Evolutionary conservation across 2,888 invertebrate genomes (phyloP).

Genomic region (Coleophora deauratella): DNA sequence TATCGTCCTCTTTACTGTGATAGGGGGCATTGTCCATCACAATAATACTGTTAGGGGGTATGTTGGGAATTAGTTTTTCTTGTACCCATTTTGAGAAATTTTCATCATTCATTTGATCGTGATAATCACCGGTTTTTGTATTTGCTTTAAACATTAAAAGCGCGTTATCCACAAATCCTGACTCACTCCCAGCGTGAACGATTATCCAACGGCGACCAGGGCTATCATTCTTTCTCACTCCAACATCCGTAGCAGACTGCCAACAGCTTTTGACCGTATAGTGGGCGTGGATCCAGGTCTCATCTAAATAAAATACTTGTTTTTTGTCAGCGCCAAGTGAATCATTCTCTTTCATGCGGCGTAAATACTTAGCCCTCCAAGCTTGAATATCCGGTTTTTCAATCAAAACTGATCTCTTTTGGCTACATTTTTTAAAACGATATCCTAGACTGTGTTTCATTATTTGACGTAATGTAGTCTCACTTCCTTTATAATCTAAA

Average conservation of each 20-base stretch:
- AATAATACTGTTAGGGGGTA: conserved; percentile 1
- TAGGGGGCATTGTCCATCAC: too few relatives aligned
- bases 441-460: conserved; percentile 7
- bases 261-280: conserved; percentile 16
- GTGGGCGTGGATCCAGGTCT: conserved; percentile 19
- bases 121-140: conserved; percentile 14
- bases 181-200: conserved; percentile 16
- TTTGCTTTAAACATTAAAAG: conserved; percentile 17
- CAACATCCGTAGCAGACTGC: conserved; percentile 8
- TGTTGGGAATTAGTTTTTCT: conserved; percentile 1
- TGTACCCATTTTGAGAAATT: conserved; percentile 10
- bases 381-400: conserved; percentile 5
- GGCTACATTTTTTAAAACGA: conserved; percentile 11
- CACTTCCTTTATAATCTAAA: conserved; percentile 1
- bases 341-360: conserved; percentile 6
- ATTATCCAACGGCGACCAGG: conserved; percentile 8
- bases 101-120: conserved; percentile 14
- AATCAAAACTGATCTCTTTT: neutral
- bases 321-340: conserved; percentile 13
- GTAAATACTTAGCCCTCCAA: conserved; percentile 8
- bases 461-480: neutral
- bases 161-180: conserved; percentile 14
- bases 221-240: conserved; percentile 9
- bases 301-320: conserved; percentile 11
- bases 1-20: neutral